phyloP scores from a whole-genome alignment of 2,888 invertebrate species.

The Masnerella sp. region DNA sequence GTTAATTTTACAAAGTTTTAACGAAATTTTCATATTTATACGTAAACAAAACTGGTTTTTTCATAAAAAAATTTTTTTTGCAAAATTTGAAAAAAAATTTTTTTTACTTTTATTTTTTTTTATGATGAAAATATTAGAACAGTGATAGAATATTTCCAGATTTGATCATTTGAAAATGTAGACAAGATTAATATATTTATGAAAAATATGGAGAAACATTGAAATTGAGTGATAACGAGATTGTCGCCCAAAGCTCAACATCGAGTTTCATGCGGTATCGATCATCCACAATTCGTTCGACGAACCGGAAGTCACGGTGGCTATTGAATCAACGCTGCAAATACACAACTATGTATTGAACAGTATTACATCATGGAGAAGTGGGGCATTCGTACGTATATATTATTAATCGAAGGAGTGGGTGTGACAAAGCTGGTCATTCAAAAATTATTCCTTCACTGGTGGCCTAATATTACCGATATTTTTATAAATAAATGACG shows the following conservation, averaged over 20 bases:
- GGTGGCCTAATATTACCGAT: conserved; percentile 5
- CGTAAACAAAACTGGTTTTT: no score
- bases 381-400: conserved; percentile 49
- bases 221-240: conserved; percentile 54
- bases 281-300: conserved; percentile 59
- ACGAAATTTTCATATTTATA: no score
- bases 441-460: conserved; percentile 34
- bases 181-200: conserved; percentile 21
- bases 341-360: conserved; percentile 55
- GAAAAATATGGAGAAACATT: conserved; percentile 42
- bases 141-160: no score
- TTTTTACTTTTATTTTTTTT: no score
- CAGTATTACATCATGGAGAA: conserved; percentile 53
- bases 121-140: no score
- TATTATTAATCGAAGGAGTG: conserved; percentile 51
- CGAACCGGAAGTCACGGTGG: conserved; percentile 59
- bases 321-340: conserved; percentile 59
- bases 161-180: no score
- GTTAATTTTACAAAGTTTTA: no score
- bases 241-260: conserved; percentile 50
- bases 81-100: no score
- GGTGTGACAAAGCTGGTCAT: conserved; percentile 29
- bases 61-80: no score
- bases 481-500: conserved; percentile 7
- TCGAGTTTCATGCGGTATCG: conserved; percentile 56